Conservation (phyloP, 2,113 vertebrate species). For the Bubo scandiacus region DNA sequence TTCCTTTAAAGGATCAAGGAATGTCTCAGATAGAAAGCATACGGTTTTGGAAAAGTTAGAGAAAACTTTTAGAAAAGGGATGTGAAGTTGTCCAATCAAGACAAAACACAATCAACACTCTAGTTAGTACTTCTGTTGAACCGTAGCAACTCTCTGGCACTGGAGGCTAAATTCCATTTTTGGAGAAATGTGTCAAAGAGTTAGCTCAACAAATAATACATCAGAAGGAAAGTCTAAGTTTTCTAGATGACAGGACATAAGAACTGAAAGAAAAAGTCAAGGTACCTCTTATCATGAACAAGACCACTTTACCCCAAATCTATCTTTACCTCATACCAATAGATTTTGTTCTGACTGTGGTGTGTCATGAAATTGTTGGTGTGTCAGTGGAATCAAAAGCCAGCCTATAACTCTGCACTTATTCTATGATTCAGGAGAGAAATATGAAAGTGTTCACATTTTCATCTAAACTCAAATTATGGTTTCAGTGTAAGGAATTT, state of each 20-base stretch:
- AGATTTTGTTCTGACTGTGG: neutral
- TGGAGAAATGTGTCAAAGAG: neutral
- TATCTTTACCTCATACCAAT: neutral
- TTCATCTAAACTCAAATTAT: neutral
- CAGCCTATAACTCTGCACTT: neutral
- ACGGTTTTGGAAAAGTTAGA: neutral
- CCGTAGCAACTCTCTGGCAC: neutral
- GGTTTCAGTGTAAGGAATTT: neutral
- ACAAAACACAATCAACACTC: neutral
- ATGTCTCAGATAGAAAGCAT: neutral
- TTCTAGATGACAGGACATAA: neutral
- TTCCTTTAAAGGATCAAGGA: neutral
- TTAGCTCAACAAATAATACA: neutral
- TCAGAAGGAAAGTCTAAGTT: neutral
- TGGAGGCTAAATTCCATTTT: neutral
- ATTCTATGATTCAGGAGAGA: neutral
- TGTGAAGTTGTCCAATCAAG: neutral
- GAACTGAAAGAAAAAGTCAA: neutral
- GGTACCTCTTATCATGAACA: neutral
- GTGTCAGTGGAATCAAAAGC: neutral
- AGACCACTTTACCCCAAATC: neutral
- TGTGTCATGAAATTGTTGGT: neutral
- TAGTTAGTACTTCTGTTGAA: neutral
- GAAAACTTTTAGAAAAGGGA: neutral
- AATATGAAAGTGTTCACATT: neutral